Conservation (phyloP, 2,888 invertebrate genomes). For the Hydrotaea diabolus region DNA sequence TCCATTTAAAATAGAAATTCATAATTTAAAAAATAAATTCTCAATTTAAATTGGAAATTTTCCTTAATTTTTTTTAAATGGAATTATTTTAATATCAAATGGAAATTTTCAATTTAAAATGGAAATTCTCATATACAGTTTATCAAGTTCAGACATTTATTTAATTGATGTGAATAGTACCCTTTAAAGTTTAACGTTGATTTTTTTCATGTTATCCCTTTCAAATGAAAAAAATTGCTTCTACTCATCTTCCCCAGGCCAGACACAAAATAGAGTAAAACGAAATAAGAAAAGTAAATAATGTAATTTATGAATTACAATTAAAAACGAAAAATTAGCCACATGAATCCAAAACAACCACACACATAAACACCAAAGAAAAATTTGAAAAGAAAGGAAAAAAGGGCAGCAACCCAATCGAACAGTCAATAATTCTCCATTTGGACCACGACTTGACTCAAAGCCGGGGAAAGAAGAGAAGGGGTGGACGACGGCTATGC, state of each 20-base stretch:
- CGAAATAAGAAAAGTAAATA: conserved; percentile 69
- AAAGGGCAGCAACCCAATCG: conserved; percentile 44
- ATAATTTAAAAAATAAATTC: too few relatives aligned
- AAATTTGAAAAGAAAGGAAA: conserved; percentile 38
- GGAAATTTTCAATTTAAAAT: too few relatives aligned
- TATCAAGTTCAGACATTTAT: too few relatives aligned
- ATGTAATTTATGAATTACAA: conserved; percentile 79
- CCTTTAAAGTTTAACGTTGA: too few relatives aligned
- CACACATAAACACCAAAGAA: conserved; percentile 32
- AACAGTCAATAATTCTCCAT: conserved; percentile 50
- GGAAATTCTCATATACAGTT: too few relatives aligned
- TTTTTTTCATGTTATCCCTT: too few relatives aligned
- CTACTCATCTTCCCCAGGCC: background rate
- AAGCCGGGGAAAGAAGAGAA: conserved; percentile 1
- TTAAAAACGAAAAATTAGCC: conserved; percentile 76
- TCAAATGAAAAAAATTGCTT: background rate
- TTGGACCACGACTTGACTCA: conserved; percentile 15
- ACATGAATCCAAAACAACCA: conserved; percentile 67
- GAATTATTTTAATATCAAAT: too few relatives aligned
- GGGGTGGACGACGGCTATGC: conserved; percentile 23
- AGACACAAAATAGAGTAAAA: background rate
- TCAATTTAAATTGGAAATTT: too few relatives aligned
- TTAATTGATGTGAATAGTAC: too few relatives aligned
- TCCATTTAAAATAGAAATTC: too few relatives aligned
- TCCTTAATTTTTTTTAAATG: too few relatives aligned